These are phyloP conservation scores for Pelmatolapia mariae DNA, from an alignment of 2,113 vertebrate genomes.

Conservation along the genomic window DNA sequence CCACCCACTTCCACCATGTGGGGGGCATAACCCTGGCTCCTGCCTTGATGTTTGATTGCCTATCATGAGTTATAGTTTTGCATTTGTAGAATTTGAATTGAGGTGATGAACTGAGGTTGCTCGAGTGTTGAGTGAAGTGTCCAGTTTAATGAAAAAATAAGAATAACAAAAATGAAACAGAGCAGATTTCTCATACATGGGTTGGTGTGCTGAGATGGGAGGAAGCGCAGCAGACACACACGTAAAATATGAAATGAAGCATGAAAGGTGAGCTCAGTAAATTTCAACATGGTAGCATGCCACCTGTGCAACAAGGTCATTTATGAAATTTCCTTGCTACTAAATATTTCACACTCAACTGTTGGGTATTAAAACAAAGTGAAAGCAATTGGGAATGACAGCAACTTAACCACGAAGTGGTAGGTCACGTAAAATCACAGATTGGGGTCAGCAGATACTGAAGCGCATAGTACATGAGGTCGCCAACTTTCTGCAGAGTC, in stretches of 20 bases:
- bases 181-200: neutral
- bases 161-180: neutral
- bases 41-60: neutral
- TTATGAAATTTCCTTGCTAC: neutral
- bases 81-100: neutral
- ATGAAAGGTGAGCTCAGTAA: neutral
- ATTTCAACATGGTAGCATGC: neutral
- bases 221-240: neutral
- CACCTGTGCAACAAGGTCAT: neutral
- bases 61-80: neutral
- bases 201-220: neutral
- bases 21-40: neutral
- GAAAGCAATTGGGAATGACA: neutral
- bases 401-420: neutral
- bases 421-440: neutral
- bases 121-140: neutral
- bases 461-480: neutral
- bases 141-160: neutral
- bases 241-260: slow-evolving; percentile 13
- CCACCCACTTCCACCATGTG: neutral
- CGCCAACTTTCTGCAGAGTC: neutral
- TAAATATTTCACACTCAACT: neutral
- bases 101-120: neutral
- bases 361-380: neutral
- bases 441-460: neutral